phyloP scores from a whole-genome alignment of 1,140 invertebrate species.

The Trachelipus rathkii region DNA sequence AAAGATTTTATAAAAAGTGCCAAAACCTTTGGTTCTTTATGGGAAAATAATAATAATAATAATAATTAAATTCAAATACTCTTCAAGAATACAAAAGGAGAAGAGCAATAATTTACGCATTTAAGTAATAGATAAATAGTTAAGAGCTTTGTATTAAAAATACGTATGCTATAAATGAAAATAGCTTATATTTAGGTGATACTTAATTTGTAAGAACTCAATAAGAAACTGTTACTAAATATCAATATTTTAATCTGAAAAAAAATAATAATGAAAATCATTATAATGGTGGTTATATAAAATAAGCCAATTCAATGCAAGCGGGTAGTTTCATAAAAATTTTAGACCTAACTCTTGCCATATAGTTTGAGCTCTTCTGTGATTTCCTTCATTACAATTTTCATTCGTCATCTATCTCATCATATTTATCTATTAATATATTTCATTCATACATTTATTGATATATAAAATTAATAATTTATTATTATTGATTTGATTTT shows the following conservation, averaged over 20 bases:
- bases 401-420: too few relatives aligned
- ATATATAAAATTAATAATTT: too few relatives aligned
- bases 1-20: background rate
- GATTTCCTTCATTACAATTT: background rate
- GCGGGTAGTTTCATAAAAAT: background rate
- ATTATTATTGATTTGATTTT: too few relatives aligned
- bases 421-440: too few relatives aligned
- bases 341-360: background rate
- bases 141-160: constrained; percentile 5
- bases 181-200: constrained; percentile 4
- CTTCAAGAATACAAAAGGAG: background rate
- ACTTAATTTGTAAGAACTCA: background rate
- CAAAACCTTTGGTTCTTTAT: background rate
- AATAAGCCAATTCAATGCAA: constrained; percentile 3
- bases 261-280: too few relatives aligned
- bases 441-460: too few relatives aligned
- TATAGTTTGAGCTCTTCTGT: background rate
- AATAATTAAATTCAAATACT: constrained; percentile 4
- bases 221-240: background rate
- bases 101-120: background rate
- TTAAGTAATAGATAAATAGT: background rate
- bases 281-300: background rate
- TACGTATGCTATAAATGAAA: background rate
- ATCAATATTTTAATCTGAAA: background rate
- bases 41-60: background rate